phyloP scores from a whole-genome alignment of 53 echinoderm and acorn worm genomes.

The Actinopyga echinites region DNA sequence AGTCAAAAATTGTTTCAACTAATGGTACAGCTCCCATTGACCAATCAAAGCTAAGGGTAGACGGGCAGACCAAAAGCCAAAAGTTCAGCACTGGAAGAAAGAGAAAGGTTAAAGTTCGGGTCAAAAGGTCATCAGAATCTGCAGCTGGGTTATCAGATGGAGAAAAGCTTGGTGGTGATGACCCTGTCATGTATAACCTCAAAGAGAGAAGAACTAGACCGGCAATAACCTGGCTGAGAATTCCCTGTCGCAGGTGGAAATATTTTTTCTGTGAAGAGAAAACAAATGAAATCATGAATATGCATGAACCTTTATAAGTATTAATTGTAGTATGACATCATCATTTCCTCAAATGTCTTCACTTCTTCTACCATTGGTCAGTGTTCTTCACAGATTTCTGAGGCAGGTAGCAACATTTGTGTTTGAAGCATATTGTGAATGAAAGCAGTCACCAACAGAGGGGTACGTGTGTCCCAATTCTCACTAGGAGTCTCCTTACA shows the following conservation, averaged over 20 bases:
- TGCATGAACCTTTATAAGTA: background rate
- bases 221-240: slow-evolving; percentile 59
- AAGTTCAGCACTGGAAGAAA: slow-evolving; percentile 82
- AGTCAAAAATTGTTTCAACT: slow-evolving; percentile 65
- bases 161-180: slow-evolving; percentile 76
- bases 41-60: slow-evolving; percentile 90
- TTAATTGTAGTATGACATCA: no score
- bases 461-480: no score
- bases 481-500: no score
- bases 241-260: slow-evolving; percentile 43
- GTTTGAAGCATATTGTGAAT: no score
- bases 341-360: no score
- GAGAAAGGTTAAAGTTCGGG: slow-evolving; percentile 84
- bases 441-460: no score
- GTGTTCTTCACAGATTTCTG: no score
- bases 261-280: slow-evolving; percentile 56
- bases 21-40: slow-evolving; percentile 90
- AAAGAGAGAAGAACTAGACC: slow-evolving; percentile 61
- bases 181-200: slow-evolving; percentile 80
- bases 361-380: no score
- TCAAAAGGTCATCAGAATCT: slow-evolving; percentile 63
- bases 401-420: no score
- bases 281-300: background rate
- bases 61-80: slow-evolving; percentile 85
- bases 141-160: slow-evolving; percentile 96